phyloP scores from a whole-genome alignment of 1,140 invertebrate species.

The Dermatophagoides farinae region DNA sequence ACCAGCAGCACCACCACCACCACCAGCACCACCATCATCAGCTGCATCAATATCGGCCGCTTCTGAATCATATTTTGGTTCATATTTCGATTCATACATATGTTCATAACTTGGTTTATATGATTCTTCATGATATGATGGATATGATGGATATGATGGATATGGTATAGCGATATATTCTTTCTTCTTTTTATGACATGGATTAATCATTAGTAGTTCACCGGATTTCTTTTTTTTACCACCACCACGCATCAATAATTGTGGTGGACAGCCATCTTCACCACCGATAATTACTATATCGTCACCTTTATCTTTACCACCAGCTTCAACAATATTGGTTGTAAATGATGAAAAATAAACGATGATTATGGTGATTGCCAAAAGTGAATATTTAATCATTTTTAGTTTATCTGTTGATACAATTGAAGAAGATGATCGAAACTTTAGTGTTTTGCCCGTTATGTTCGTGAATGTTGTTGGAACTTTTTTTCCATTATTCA shows the following conservation, averaged over 20 bases:
- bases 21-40: background rate
- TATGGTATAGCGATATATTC: background rate
- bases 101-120: background rate
- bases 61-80: no score
- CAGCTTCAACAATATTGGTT: background rate
- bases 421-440: background rate
- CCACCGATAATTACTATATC: background rate
- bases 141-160: background rate
- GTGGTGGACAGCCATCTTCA: background rate
- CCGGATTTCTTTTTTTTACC: slow-evolving; percentile 12
- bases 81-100: background rate
- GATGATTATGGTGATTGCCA: slow-evolving; percentile 16
- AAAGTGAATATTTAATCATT: slow-evolving; percentile 1
- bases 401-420: background rate
- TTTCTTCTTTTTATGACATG: background rate
- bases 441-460: background rate
- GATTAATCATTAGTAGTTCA: background rate
- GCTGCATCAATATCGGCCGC: background rate
- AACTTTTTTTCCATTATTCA: background rate
- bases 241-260: slow-evolving; percentile 6
- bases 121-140: background rate
- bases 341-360: slow-evolving; percentile 4
- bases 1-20: background rate
- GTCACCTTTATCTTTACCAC: background rate
- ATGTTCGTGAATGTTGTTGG: background rate